phyloP scores from a whole-genome alignment of 2,888 invertebrate species.

The Entomobrya proxima region DNA sequence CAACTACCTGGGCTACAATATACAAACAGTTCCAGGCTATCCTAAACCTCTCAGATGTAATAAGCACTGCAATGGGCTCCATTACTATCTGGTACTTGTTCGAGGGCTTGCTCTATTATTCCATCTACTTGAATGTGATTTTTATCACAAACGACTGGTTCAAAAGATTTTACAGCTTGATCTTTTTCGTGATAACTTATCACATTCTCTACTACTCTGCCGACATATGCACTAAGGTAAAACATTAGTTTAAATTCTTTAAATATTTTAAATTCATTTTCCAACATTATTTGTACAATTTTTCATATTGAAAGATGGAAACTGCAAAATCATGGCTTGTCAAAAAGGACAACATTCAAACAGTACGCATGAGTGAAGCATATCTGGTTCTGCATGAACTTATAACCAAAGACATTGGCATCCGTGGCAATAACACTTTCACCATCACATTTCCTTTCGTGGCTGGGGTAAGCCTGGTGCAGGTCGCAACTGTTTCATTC shows the following conservation, averaged over 20 bases:
- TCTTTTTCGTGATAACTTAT: neutral
- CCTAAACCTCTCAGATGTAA: neutral
- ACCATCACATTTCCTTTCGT: neutral
- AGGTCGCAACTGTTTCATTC: neutral
- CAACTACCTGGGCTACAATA: too few species aligned
- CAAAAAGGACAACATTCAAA: neutral
- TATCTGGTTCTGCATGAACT: neutral
- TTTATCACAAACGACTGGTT: neutral
- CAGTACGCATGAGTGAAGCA: neutral
- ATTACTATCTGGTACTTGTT: neutral
- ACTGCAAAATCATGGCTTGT: neutral
- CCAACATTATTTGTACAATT: neutral
- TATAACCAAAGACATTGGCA: neutral
- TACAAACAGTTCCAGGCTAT: neutral
- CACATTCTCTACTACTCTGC: neutral
- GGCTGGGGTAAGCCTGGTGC: neutral
- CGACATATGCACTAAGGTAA: neutral
- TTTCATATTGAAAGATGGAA: neutral
- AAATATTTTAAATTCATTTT: neutral
- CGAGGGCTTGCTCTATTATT: neutral
- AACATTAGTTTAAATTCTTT: neutral
- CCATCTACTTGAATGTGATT: neutral
- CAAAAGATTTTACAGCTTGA: neutral
- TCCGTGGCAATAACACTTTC: conserved; percentile 8
- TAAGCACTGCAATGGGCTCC: neutral